Percentiles rank a stretch among this genome's conserved stretches.
phyloP scores from a whole-genome alignment of 2,888 invertebrate species.

The Dilophus febrilis region DNA sequence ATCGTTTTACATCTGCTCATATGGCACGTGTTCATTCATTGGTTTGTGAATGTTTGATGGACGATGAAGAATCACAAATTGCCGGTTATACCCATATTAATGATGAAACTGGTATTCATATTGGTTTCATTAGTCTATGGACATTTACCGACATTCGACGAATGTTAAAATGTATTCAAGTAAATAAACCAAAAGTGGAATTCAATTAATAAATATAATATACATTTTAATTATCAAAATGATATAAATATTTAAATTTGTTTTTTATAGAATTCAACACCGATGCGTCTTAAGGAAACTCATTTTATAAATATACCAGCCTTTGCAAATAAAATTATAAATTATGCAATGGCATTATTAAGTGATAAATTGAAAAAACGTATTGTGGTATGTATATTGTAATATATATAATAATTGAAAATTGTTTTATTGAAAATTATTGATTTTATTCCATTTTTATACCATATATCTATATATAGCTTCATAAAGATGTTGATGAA shows the following conservation, averaged over 20 bases:
- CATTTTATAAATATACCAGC: constrained; percentile 75
- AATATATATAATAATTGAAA: not conserved
- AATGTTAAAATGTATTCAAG: constrained; percentile 63
- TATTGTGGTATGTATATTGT: constrained; percentile 43
- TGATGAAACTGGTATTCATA: constrained; percentile 65
- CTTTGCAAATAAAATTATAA: constrained; percentile 64
- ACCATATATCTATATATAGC: no score
- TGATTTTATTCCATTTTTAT: no score
- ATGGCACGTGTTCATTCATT: constrained; percentile 75
- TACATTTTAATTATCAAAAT: no score
- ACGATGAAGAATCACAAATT: constrained; percentile 69
- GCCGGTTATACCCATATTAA: constrained; percentile 72
- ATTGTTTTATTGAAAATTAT: no score
- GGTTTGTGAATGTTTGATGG: constrained; percentile 67
- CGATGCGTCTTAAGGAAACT: constrained; percentile 78
- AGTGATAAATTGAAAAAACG: constrained; percentile 71
- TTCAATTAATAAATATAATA: no score
- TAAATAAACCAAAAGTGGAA: constrained; percentile 17
- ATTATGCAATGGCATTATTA: constrained; percentile 63
- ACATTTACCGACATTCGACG: constrained; percentile 59
- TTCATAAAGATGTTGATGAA: constrained; percentile 59
- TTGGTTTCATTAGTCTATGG: constrained; percentile 71
- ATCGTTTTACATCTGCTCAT: constrained; percentile 58
- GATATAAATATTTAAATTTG: no score
- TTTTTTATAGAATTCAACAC: constrained; percentile 57